Base-by-base conservation (phyloP, 2,888 invertebrate genomes). In the Drosophila pullipes region DNA sequence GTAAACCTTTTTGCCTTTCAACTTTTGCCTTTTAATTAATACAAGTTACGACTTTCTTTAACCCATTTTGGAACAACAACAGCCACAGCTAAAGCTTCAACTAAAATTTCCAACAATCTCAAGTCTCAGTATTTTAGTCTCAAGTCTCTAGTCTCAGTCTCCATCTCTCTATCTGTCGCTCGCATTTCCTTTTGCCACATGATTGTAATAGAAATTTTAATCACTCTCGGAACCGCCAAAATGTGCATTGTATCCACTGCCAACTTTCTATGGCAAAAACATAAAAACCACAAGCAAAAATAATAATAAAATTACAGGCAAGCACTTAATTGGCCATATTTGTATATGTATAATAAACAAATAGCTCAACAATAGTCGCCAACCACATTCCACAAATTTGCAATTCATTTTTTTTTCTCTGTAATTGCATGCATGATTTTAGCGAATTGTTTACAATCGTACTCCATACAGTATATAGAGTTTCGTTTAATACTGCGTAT, bases 1-100 rank as follows among this genome's bases (percentile, higher is more conserved):
- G 54, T 28, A 52, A 64, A 62, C 41, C 41, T 39, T 73, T 60
- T 65, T 72, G 64, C 69, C 77, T 78, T 74, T 78, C 68, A 74
- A 75, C 76, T 83, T 63, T 79, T 77, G 74, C 67, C 76, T 85
- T 73, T 85, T 87, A 85, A 89, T 85, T 89, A 89, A 87, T 85
- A 89, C 82, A 69, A 78, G 85, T 80, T 82, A 78, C 85, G 83
- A 82, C 90, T 85, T 85, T 85, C 85, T 85, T 89, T 82, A 85
- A 85, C 88, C 85, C 78, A 85, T 83, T 84, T 84, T 64, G 25
- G 22, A 69, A 25, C 58, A 70, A 53, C 37, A 28, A 13, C 33
- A 25, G 49, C 55, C 50, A 3, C 30, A 41, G 30, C 57, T 41
- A 49, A 63, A 54, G 25, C 33, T 39, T 67, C 65, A 65, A 74